These are phyloP conservation scores for Vidua macroura DNA, from an alignment of 2,113 vertebrate species.

Conservation along the genomic window DNA sequence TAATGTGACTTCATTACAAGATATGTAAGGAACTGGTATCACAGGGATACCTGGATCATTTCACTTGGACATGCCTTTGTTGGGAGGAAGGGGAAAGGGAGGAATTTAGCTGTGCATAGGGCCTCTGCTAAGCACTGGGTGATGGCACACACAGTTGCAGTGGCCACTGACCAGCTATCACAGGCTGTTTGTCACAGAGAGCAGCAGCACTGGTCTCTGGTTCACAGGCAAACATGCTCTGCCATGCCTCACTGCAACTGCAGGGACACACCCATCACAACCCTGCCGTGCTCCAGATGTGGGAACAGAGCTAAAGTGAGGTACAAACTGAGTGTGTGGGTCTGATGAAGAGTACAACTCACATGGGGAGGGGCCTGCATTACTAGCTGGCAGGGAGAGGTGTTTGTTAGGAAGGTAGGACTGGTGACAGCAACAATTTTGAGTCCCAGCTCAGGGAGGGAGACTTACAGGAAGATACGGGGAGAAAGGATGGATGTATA, in stretches of 20 bases:
- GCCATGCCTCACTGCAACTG: background rate
- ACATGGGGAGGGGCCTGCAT: background rate
- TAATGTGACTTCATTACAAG: background rate
- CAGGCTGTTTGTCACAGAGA: fast-evolving
- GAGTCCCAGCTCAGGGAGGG: background rate
- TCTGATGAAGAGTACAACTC: background rate
- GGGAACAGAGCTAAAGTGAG: background rate
- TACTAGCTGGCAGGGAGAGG: background rate
- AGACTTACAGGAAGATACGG: background rate
- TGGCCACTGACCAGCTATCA: background rate
- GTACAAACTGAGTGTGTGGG: background rate
- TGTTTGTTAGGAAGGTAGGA: background rate
- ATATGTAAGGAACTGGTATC: background rate
- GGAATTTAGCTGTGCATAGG: background rate
- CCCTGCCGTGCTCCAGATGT: fast-evolving
- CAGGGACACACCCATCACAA: background rate
- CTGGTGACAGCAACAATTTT: background rate
- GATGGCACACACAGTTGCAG: background rate
- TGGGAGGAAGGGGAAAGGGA: background rate
- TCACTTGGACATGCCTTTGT: background rate
- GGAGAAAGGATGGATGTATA: background rate
- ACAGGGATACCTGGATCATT: background rate
- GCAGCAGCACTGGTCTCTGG: background rate
- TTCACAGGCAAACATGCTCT: background rate
- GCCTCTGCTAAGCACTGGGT: background rate